phyloP scores from a whole-genome alignment of 2,797 vertebrate species.

The Falco berigora region DNA sequence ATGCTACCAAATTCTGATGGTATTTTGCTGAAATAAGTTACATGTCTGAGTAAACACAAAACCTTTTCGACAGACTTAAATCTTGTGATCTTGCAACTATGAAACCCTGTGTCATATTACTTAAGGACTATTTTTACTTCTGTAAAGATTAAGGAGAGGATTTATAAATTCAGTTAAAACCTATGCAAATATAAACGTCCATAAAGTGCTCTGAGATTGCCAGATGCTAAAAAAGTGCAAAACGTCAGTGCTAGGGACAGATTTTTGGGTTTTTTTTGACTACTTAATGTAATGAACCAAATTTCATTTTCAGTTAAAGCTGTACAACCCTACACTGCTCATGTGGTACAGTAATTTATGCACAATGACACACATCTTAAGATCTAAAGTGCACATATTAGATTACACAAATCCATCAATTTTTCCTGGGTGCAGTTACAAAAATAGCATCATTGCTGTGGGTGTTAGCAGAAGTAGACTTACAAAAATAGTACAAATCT shows the following conservation, averaged over 20 bases:
- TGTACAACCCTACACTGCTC: not conserved
- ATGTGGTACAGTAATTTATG: not conserved
- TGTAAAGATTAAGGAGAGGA: not conserved
- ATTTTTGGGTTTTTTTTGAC: not conserved
- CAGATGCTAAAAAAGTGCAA: constrained; percentile 13
- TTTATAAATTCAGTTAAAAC: constrained; percentile 16
- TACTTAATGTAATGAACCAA: not conserved
- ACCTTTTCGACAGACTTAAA: not conserved
- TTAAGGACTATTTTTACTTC: not conserved
- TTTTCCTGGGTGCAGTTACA: not conserved
- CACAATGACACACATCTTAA: not conserved
- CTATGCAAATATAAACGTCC: not conserved
- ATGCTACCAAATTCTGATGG: not conserved
- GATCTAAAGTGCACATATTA: not conserved
- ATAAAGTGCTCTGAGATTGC: not conserved
- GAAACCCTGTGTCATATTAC: not conserved
- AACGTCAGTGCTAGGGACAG: not conserved
- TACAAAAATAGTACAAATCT: constrained; percentile 6
- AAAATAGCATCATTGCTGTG: not conserved
- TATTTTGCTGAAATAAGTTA: not conserved
- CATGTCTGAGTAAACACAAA: not conserved
- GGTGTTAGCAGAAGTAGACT: not conserved
- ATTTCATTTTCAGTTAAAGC: not conserved
- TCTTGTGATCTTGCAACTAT: not conserved
- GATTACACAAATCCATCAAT: constrained; percentile 6